Percentiles rank a stretch among this genome's conserved stretches.
phyloP scores from a whole-genome alignment of 2,113 vertebrate genomes.

The Rafetus swinhoei region DNA sequence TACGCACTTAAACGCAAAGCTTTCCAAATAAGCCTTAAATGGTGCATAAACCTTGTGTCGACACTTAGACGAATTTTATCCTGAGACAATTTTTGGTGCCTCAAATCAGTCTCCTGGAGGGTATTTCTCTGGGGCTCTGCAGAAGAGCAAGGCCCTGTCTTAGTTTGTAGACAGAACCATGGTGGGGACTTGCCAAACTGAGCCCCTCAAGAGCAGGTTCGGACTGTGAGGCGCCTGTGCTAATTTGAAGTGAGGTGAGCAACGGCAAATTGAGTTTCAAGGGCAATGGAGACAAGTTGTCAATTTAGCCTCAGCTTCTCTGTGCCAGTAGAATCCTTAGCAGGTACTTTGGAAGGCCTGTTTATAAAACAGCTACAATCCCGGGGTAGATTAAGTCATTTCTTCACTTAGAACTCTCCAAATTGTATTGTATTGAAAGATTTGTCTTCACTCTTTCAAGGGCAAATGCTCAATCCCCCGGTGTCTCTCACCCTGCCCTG shows the following conservation, averaged over 20 bases:
- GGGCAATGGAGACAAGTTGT: constrained; percentile 68
- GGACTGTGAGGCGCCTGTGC: constrained; percentile 8
- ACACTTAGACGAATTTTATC: neutral
- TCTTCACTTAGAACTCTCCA: constrained; percentile 74
- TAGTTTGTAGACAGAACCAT: rapidly evolving
- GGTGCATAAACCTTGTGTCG: rapidly evolving
- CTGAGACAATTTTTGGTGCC: neutral
- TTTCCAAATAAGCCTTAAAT: neutral
- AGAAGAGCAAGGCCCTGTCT: rapidly evolving
- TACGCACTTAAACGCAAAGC: neutral
- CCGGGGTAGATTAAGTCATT: constrained; percentile 75
- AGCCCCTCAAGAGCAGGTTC: constrained; percentile 42
- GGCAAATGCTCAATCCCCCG: neutral
- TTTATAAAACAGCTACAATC: constrained; percentile 68
- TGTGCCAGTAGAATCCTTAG: constrained; percentile 15
- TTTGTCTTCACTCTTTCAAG: constrained; percentile 68
- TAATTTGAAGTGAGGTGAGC: constrained; percentile 73
- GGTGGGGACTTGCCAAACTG: neutral
- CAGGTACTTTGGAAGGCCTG: constrained; percentile 56
- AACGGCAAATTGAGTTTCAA: constrained; percentile 78
- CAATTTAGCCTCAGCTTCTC: constrained; percentile 54
- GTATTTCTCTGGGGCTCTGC: neutral
- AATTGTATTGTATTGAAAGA: constrained; percentile 62
- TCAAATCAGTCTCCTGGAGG: neutral
- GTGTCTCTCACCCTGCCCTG: neutral